Base-by-base conservation (phyloP, 2,113 vertebrate species). In the Malurus melanocephalus region DNA sequence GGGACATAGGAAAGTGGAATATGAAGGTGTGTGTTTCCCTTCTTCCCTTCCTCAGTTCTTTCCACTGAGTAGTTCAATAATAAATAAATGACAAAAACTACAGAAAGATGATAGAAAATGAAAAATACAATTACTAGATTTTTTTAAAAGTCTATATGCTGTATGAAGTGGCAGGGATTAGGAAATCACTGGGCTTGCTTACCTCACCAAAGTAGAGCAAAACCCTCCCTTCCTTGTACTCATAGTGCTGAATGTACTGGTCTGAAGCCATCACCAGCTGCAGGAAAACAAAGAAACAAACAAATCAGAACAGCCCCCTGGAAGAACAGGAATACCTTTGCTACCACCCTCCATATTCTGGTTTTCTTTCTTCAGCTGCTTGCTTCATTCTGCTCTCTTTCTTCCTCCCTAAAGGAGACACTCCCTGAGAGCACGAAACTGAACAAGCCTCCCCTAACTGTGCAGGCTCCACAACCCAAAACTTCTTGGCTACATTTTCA, bases 191-290 rank as follows among this genome's bases (percentile, higher is more conserved):
- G 6, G 3, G 26, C 53, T 86, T 69, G 10, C 40, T 96, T 96
- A 97, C 97, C 93, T 97, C 85, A 28, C 92, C 87, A 55, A 97
- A 97, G 65, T 97, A 97, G 23, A 97, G 95, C 69, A 95, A 95
- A 43, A 97, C 95, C 77, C 85, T 97, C 69, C 97, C 97, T 85
- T 89, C 76, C 32, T 92, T 94, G 64, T 95, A 56, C 71, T 97
- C 97, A 33, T 94, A 97, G 42, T 96, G 97, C 60, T 97, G 95
- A 48, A 96, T 96, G 67, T 96, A 97, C 56, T 92, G 94, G 90
- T 97, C 97, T 81, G 97, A 94, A 81, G 96, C 94, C 15, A n/a
- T 94, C 53, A 92, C 88, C 57, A 94, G 23, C 97, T 97, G 56
- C 51, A 80, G 49, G 22, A 88, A 90, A 74, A 40, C 3, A 83